Evolutionary conservation across 2,797 vertebrate species (phyloP).

Genomic region (Halcyon chelicuti): DNA sequence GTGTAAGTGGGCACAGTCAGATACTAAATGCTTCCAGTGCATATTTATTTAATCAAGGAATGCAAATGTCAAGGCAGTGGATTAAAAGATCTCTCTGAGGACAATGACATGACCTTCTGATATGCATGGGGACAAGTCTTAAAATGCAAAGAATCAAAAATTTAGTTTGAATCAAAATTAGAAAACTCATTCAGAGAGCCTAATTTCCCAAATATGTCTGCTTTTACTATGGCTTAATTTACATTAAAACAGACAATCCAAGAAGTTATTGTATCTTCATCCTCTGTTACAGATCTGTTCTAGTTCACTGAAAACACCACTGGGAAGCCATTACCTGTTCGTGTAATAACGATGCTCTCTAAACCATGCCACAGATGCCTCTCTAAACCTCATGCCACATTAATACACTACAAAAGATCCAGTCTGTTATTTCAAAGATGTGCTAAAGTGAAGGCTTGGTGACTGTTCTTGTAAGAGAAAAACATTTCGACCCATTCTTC

Average conservation of each 20-base stretch:
- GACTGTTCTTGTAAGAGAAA: background rate
- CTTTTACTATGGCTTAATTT: background rate
- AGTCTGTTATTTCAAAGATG: background rate
- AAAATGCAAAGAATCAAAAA: background rate
- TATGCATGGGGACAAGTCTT: background rate
- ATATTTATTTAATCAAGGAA: conserved; percentile 35
- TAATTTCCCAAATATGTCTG: background rate
- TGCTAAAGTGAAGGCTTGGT: background rate
- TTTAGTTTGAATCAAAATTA: background rate
- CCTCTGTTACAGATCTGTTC: background rate
- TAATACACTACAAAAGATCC: background rate
- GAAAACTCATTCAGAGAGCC: background rate
- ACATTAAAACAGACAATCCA: background rate
- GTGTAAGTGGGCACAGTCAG: background rate
- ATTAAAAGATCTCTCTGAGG: background rate
- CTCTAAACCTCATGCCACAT: background rate
- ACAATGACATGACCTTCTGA: background rate
- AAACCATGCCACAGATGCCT: background rate
- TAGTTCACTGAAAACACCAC: background rate
- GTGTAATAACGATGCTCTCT: background rate
- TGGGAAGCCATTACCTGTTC: background rate
- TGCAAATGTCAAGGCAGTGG: background rate
- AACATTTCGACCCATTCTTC: background rate
- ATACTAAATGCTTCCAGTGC: background rate
- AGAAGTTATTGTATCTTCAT: background rate